Percentiles rank a stretch among this genome's conserved stretches.
phyloP scores from a whole-genome alignment of 2,797 vertebrate species.

The Linurgus olivaceus region DNA sequence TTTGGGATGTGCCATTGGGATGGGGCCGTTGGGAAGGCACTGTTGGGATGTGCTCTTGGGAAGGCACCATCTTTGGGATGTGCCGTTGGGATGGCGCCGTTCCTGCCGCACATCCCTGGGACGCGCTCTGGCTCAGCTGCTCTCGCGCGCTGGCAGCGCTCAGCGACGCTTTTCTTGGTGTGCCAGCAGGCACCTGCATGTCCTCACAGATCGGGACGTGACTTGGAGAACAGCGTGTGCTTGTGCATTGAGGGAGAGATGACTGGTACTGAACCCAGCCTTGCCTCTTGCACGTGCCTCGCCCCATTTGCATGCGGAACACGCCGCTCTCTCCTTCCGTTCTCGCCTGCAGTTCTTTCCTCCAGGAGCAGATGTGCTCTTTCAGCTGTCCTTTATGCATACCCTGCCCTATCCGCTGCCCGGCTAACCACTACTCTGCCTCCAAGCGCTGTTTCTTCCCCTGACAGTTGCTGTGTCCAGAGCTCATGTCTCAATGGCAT shows the following conservation, averaged over 20 bases:
- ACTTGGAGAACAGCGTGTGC: conserved; percentile 48
- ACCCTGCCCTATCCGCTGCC: background rate
- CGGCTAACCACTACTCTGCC: background rate
- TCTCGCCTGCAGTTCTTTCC: conserved; percentile 55
- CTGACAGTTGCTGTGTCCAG: background rate
- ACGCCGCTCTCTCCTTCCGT: conserved; percentile 31
- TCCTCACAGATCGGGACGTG: conserved; percentile 35
- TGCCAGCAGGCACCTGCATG: conserved; percentile 59
- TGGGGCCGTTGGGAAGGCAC: no score
- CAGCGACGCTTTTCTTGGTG: conserved; percentile 16
- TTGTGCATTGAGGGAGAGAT: conserved; percentile 48
- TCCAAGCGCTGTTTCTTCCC: background rate
- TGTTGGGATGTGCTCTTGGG: no score
- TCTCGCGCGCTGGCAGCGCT: background rate
- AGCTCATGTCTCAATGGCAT: background rate
- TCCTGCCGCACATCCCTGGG: background rate
- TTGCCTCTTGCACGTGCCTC: conserved; percentile 24
- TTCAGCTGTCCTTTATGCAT: conserved; percentile 22
- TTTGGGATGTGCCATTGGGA: background rate
- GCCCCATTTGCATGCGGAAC: conserved; percentile 24
- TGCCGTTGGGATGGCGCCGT: background rate
- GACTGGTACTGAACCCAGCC: background rate
- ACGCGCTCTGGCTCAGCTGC: background rate
- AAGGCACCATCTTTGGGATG: background rate
- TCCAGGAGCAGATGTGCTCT: conserved; percentile 47